Base-by-base conservation (phyloP, 2,888 invertebrate species). In the Aelia acuminata region DNA sequence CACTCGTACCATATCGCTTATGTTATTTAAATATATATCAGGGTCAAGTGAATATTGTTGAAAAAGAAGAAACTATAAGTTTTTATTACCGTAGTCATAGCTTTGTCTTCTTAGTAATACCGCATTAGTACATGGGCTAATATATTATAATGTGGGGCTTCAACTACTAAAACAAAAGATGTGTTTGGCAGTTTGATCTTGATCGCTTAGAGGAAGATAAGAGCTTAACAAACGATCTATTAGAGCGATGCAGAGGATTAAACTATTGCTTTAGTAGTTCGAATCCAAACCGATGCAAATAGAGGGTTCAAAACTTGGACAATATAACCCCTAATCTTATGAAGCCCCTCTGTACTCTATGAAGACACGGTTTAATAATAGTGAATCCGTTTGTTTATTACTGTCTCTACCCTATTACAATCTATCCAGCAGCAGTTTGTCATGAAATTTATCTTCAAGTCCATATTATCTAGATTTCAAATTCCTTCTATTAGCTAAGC, bases 301-400 rank as follows among this genome's bases (percentile, higher is more conserved):
- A 47, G n/a, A n/a, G n/a, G 80, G 3, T 80, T 47, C 43, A 47
- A 80, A n/a, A 80, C 80, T 80, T 80, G 39, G 80, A 43, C 80
- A 80, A 80, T 80, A 80, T 80, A 13, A 13, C 35, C 11, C n/a
- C 43, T 80, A 80, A 80, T 80, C 80, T 80, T 39, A 43, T 70
- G 63, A 39, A 43, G 3, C 39, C 8, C n/a, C 11, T 22, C 43
- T n/a, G n/a, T n/a, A n/a, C n/a, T n/a, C 43, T 80, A 80, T 43
- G 80, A 43, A n/a, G 43, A 80, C 80, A 80, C n/a, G n/a, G 43
- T 80, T 80, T 43, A 80, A 47, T 80, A 47, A 43, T 47, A 80
- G n/a, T 80, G 80, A 47, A 70, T 70, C 7, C 35, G 63, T 70
- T 70, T 70, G 63, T 70, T 70, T 70, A 70, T 35, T 15, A 18